These are phyloP conservation scores for Rhagonycha lutea DNA, from an alignment of 2,888 invertebrate genomes.

Conservation along the genomic window DNA sequence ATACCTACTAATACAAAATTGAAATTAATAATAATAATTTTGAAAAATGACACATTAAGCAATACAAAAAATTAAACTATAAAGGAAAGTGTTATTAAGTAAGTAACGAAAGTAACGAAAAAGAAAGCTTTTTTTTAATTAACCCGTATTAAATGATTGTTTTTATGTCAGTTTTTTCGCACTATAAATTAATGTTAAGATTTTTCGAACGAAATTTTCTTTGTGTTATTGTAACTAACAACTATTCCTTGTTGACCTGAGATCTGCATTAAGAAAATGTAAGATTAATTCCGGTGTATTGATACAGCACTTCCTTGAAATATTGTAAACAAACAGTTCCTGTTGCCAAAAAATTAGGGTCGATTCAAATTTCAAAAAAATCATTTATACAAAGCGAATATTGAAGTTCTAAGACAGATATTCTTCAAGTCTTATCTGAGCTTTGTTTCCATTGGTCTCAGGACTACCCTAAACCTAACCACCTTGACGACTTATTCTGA, in stretches of 20 bases:
- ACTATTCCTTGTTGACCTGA: neutral
- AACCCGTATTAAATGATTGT: neutral
- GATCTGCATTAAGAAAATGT: no score
- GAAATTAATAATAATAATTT: neutral
- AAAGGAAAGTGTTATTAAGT: neutral
- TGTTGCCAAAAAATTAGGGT: no score
- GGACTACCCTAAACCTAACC: no score
- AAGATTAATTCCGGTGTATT: no score
- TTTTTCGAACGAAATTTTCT: neutral
- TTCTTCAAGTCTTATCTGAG: no score
- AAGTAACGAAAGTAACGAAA: slow-evolving; percentile 1
- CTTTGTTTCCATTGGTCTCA: no score
- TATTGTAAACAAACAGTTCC: no score
- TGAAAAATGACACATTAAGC: neutral
- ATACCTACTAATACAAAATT: neutral
- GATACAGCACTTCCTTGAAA: no score
- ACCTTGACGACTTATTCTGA: no score
- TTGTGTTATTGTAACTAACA: neutral
- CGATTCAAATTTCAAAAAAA: no score
- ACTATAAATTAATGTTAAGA: neutral
- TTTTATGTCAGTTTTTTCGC: neutral
- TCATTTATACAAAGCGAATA: no score
- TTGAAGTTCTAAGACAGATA: no score
- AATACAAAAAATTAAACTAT: neutral
- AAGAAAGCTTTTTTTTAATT: slow-evolving; percentile 3